Evolutionary conservation across 2,888 invertebrate species (phyloP).

Genomic region (Clunio marinus): DNA sequence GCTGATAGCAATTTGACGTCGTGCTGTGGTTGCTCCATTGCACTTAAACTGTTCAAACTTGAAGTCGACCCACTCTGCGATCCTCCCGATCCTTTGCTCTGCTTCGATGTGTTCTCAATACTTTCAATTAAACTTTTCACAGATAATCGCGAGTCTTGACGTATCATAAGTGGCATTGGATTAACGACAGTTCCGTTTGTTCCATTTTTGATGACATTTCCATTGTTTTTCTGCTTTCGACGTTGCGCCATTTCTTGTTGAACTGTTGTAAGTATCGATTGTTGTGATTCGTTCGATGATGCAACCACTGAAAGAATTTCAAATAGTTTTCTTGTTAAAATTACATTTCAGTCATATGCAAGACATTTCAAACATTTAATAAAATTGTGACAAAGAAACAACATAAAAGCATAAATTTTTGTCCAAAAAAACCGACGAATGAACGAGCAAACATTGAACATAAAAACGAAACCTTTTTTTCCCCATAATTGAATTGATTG

Average conservation of each 20-base stretch:
- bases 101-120: conserved; percentile 81
- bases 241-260: conserved; percentile 58
- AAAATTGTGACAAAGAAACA: not conserved
- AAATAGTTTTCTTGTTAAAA: not conserved
- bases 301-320: conserved; percentile 41
- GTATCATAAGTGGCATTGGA: conserved; percentile 43
- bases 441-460: not conserved
- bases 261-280: conserved; percentile 55
- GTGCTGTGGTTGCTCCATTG: conserved; percentile 42
- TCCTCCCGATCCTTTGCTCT: conserved; percentile 52
- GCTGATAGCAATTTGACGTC: conserved; percentile 42
- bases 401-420: not conserved
- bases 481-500: not conserved
- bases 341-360: not conserved
- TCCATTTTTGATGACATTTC: conserved; percentile 32
- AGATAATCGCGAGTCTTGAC: conserved; percentile 70
- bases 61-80: conserved; percentile 65
- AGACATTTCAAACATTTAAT: not conserved
- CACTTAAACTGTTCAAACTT: conserved; percentile 56
- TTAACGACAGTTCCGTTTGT: conserved; percentile 1
- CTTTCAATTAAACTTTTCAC: conserved; percentile 89
- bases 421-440: conserved; percentile 7
- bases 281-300: conserved; percentile 52
- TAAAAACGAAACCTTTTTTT: not conserved
- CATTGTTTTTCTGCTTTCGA: conserved; percentile 47